Conservation (phyloP, 2,888 invertebrate genomes). For the Hirtodrosophila confusa region DNA sequence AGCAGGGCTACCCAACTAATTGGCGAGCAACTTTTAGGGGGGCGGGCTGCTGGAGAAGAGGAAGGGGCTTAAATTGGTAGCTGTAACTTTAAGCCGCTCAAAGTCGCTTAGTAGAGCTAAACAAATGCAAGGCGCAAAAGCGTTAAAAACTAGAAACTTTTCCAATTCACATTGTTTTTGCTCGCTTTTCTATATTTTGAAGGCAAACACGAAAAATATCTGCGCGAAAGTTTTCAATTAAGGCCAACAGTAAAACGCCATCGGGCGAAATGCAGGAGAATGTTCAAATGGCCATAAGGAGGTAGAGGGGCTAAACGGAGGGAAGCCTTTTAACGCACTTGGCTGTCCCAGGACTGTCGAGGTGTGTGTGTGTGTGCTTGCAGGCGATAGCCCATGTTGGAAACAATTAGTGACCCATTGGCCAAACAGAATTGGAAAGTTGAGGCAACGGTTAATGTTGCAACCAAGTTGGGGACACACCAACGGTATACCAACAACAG, state of each 20-base stretch:
- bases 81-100: slow-evolving; percentile 56
- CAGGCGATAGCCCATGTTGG: slow-evolving; percentile 58
- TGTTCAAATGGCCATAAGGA: not conserved
- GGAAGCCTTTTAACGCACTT: slow-evolving; percentile 62
- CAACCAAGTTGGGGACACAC: slow-evolving; percentile 23
- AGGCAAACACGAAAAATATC: slow-evolving; percentile 67
- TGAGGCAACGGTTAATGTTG: slow-evolving; percentile 37
- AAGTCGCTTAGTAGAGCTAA: slow-evolving; percentile 56
- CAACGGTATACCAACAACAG: slow-evolving; percentile 1
- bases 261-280: slow-evolving; percentile 47
- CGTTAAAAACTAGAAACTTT: slow-evolving; percentile 75
- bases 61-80: slow-evolving; percentile 12
- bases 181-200: slow-evolving; percentile 38
- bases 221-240: slow-evolving; percentile 73
- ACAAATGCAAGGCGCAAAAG: slow-evolving; percentile 73
- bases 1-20: slow-evolving; percentile 50
- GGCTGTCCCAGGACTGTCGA: slow-evolving; percentile 8
- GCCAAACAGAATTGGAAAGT: slow-evolving; percentile 29
- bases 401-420: slow-evolving; percentile 71
- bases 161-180: slow-evolving; percentile 65
- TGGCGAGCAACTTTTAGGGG: slow-evolving; percentile 56
- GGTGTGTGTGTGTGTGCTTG: slow-evolving; percentile 61
- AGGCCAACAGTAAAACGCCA: slow-evolving; percentile 70
- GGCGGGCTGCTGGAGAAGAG: not conserved
- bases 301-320: not conserved